phyloP scores from a whole-genome alignment of 2,888 invertebrate species.

The Mesorhabditis spiculigera region DNA sequence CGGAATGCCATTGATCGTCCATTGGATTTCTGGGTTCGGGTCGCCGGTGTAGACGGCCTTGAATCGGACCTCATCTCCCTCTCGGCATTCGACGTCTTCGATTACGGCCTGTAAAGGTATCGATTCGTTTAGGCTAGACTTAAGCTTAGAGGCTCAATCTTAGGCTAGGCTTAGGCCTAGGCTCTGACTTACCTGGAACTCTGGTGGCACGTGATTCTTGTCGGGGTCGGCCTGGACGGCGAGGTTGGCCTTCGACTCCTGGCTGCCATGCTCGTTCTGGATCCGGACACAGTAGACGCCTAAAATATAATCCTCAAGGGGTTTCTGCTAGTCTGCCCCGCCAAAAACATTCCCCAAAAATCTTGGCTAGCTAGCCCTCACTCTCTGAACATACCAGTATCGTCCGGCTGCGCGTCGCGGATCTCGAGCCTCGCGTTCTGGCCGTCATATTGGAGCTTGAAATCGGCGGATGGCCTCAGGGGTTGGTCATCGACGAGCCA shows the following conservation, averaged over 20 bases:
- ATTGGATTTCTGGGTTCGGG: constrained; percentile 58
- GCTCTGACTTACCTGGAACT: constrained; percentile 69
- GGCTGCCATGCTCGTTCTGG: constrained; percentile 75
- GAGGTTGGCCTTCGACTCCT: constrained; percentile 73
- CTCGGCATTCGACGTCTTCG: constrained; percentile 72
- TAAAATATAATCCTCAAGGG: no score
- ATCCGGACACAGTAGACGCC: constrained; percentile 68
- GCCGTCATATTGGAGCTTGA: constrained; percentile 58
- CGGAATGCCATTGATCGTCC: constrained; percentile 57
- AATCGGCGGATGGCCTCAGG: constrained; percentile 57
- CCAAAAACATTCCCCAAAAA: no score
- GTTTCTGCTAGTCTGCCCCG: no score
- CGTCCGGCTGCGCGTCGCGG: constrained; percentile 71
- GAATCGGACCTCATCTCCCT: constrained; percentile 76
- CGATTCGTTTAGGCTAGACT: no score
- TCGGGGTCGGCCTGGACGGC: constrained; percentile 68
- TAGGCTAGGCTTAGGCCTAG: background rate
- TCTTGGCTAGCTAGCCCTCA: no score
- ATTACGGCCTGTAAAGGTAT: constrained; percentile 65
- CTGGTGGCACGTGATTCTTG: constrained; percentile 68
- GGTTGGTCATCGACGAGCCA: constrained; percentile 58
- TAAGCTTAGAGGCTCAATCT: no score
- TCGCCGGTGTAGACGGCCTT: constrained; percentile 69
- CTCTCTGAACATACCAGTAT: constrained; percentile 59
- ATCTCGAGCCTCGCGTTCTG: constrained; percentile 56